Conservation (phyloP, 1,140 invertebrate genomes). For the Megathymus violae region DNA sequence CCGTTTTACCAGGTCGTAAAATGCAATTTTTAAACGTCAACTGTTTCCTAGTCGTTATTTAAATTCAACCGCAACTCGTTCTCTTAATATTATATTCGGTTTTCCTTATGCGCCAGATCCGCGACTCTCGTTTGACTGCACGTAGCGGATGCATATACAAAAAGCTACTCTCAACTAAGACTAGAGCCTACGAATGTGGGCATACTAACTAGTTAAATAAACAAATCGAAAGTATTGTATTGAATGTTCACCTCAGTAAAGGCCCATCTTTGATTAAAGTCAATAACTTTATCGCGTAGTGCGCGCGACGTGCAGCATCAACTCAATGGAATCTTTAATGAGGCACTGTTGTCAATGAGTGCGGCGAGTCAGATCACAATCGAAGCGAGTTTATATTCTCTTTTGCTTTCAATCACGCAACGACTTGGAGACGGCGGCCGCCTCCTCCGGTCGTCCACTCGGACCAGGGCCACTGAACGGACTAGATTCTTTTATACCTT, state of each 20-base stretch:
- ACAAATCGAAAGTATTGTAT: slow-evolving; percentile 32
- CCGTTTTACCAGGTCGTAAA: slow-evolving; percentile 41
- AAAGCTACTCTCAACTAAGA: too few relatives aligned
- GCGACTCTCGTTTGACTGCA: slow-evolving; percentile 4
- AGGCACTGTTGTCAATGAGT: slow-evolving; percentile 63
- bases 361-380: slow-evolving; percentile 52
- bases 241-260: slow-evolving; percentile 43
- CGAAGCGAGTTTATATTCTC: slow-evolving; percentile 48
- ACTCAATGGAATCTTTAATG: slow-evolving; percentile 59
- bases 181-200: slow-evolving; percentile 24
- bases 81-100: slow-evolving; percentile 25
- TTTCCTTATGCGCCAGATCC: slow-evolving; percentile 22
- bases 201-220: slow-evolving; percentile 33
- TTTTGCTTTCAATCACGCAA: slow-evolving; percentile 60
- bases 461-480: slow-evolving; percentile 61
- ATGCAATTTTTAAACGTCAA: slow-evolving; percentile 41
- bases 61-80: slow-evolving; percentile 40
- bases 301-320: slow-evolving; percentile 41
- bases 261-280: slow-evolving; percentile 43
- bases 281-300: slow-evolving; percentile 46
- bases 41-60: slow-evolving; percentile 52
- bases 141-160: slow-evolving; percentile 22
- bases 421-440: slow-evolving; percentile 50
- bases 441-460: slow-evolving; percentile 60
- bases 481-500: slow-evolving; percentile 68